Base-by-base conservation (phyloP, 2,888 invertebrate species). In the Prosopocoilus inquinatus region DNA sequence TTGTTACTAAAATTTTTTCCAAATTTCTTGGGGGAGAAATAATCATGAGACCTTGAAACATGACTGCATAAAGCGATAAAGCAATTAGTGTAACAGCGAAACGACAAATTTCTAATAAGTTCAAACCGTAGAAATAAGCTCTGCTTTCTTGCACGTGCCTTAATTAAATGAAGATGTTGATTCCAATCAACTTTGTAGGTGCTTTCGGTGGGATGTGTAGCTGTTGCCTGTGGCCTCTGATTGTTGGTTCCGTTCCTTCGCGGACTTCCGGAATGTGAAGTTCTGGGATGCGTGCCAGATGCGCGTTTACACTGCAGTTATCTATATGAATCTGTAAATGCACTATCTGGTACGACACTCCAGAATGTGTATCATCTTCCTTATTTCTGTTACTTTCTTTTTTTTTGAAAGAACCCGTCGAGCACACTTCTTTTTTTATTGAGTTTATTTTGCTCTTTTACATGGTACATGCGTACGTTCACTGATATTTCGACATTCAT, bases 321-420 rank as follows among this genome's bases (percentile, higher is more conserved):
- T 64, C 55, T 63, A 67, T 64, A 64, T 28, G 70, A 72, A 73
- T 67, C 71, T 96, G 96, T 96, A 96, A 96, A 96, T 96, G 96
- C 96, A 96, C 95, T 94, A 94, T 96, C 94, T 95, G 94, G 96
- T 96, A 96, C 95, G 94, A 92, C 93, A 93, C 89, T 86, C 90
- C 88, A 85, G 82, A 79, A 82, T 80, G 84, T 81, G 76, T 79
- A 70, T 78, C 80, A 62, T 61, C 70, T 55, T 28, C 20, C 20
- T 64, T 59, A 61, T 62, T 57, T 56, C 64, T 60, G 50, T 58
- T 54, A 57, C 47, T 44, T 60, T 57, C 41, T 36, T 9, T 36
- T 36, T 11, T 36, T 36, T 36, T 3, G 7, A 28, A 28, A 28
- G 20, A 28, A 28, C 20, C 4, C 20, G 20, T 28, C 5, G 20